These are phyloP conservation scores for Diarsia mendica DNA, from an alignment of 2,888 invertebrate species.

Conservation along the genomic window DNA sequence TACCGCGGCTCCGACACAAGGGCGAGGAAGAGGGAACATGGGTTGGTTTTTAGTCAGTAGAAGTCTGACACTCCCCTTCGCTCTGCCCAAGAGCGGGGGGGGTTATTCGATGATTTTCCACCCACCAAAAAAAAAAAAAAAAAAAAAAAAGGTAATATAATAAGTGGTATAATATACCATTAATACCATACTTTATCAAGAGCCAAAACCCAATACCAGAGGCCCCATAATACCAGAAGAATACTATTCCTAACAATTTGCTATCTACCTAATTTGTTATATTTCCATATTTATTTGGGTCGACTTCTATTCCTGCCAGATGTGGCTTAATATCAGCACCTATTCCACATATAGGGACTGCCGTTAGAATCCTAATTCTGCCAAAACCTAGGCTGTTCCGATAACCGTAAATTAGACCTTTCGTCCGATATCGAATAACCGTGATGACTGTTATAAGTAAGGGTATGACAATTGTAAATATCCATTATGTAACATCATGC, in stretches of 20 bases:
- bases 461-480: constrained; percentile 3
- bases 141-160: too few relatives aligned
- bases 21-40: too few relatives aligned
- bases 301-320: constrained; percentile 31
- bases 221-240: neutral
- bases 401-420: constrained; percentile 31
- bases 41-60: too few relatives aligned
- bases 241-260: neutral
- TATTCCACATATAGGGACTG: constrained; percentile 20
- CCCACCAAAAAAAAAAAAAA: too few relatives aligned
- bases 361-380: constrained; percentile 40
- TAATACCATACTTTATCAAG: neutral
- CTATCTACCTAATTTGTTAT: constrained; percentile 21
- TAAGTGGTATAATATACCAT: too few relatives aligned
- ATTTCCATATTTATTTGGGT: constrained; percentile 47
- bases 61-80: too few relatives aligned
- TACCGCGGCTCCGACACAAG: too few relatives aligned
- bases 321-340: constrained; percentile 29
- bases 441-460: neutral
- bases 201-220: neutral
- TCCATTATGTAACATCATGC: too few relatives aligned
- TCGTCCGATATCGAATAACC: constrained; percentile 10
- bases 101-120: too few relatives aligned
- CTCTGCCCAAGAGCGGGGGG: too few relatives aligned
- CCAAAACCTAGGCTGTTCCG: neutral